Conservation (phyloP, 1,140 invertebrate species). For the Panagrolaimus sp. region DNA sequence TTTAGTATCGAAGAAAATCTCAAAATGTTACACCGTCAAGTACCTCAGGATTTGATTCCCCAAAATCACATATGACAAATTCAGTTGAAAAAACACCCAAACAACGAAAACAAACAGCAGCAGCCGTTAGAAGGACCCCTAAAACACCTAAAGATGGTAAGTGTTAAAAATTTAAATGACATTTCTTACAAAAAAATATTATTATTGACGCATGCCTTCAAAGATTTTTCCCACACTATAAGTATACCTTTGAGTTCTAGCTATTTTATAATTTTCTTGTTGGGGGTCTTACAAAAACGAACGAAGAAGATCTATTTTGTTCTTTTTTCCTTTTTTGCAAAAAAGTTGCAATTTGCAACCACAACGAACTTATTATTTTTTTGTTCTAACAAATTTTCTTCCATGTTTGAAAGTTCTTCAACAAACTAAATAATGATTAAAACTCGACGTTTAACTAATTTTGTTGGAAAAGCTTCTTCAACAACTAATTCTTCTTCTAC, state of each 20-base stretch:
- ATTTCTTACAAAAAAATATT: background rate
- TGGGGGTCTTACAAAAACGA: background rate
- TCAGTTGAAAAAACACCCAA: constrained; percentile 3
- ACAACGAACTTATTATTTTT: too few species aligned
- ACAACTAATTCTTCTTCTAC: too few species aligned
- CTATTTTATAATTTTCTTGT: too few species aligned
- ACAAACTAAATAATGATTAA: too few species aligned
- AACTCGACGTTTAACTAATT: too few species aligned
- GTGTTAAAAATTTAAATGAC: background rate
- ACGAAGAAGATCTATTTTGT: background rate
- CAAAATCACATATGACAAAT: background rate
- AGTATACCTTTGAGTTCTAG: too few species aligned
- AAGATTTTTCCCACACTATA: too few species aligned
- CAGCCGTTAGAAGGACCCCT: background rate
- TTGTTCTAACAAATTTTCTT: too few species aligned
- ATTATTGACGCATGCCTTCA: background rate
- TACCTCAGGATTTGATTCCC: background rate
- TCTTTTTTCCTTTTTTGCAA: too few species aligned
- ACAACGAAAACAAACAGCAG: background rate
- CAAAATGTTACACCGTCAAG: background rate
- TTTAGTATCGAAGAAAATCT: constrained; percentile 1
- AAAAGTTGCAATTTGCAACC: too few species aligned
- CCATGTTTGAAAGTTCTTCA: too few species aligned
- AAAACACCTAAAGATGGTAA: background rate
- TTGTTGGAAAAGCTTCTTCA: too few species aligned